Percentiles rank a stretch among this genome's conserved stretches.
Conservation (phyloP, 1,140 invertebrate genomes). For the Cydia strobilella region DNA sequence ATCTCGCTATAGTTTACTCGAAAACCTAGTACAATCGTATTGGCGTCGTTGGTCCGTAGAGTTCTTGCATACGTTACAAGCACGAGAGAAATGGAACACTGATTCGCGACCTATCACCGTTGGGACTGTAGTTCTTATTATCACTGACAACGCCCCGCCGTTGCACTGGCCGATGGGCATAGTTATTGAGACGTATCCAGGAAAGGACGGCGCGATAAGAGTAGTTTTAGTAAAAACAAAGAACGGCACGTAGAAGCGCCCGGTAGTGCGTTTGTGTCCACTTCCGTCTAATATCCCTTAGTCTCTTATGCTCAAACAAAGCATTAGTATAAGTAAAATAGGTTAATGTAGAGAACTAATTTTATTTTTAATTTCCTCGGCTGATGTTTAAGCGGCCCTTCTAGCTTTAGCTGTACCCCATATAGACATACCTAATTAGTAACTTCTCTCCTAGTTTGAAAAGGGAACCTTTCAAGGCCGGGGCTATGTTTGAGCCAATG, state of each 20-base stretch:
- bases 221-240: constrained; percentile 41
- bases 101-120: constrained; percentile 21
- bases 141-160: constrained; percentile 35
- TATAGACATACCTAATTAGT: too few species aligned
- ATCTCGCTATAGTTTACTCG: neutral
- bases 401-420: neutral
- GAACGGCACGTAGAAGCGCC: constrained; percentile 34
- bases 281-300: constrained; percentile 19
- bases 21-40: neutral
- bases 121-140: constrained; percentile 42
- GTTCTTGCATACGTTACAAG: constrained; percentile 25
- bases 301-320: too few species aligned
- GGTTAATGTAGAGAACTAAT: neutral
- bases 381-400: neutral
- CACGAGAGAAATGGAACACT: constrained; percentile 40
- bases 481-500: neutral
- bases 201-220: constrained; percentile 34
- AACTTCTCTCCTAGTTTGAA: neutral
- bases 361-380: neutral
- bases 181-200: constrained; percentile 38
- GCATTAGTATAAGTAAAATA: constrained; percentile 20
- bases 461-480: neutral
- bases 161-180: constrained; percentile 40
- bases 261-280: constrained; percentile 36
- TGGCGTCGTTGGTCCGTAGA: neutral